These are phyloP conservation scores for Phoxinus phoxinus DNA, from an alignment of 2,113 vertebrate species.

Conservation along the genomic window DNA sequence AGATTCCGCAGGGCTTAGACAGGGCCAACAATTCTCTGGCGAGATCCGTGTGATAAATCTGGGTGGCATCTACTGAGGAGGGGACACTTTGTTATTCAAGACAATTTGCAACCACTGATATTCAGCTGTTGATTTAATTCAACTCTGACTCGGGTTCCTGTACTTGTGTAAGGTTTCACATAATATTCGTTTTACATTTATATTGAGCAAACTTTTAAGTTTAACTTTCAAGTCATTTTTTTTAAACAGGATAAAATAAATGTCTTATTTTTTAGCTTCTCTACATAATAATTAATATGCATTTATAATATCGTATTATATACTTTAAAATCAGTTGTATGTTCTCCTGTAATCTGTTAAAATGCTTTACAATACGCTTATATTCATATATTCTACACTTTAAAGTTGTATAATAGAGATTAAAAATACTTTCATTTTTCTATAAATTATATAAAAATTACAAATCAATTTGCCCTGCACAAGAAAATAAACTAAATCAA, in stretches of 20 bases:
- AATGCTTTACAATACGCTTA: too few species aligned
- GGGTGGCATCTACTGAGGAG: constrained; percentile 13
- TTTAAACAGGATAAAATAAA: too few species aligned
- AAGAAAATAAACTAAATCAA: too few species aligned
- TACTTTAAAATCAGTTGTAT: neutral
- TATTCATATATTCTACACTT: too few species aligned
- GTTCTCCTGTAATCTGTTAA: neutral
- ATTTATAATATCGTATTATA: neutral
- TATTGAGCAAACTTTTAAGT: neutral
- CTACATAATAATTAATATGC: neutral
- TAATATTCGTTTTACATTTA: neutral
- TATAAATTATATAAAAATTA: too few species aligned
- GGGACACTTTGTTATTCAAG: constrained; percentile 26
- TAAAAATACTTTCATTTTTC: too few species aligned
- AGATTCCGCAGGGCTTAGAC: constrained; percentile 15
- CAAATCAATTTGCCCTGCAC: too few species aligned
- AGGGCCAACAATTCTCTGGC: constrained; percentile 10
- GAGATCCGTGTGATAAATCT: constrained; percentile 30
- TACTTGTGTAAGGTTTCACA: neutral
- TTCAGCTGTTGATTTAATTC: constrained; percentile 15
- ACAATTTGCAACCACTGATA: constrained; percentile 8
- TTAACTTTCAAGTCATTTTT: neutral
- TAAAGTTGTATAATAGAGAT: too few species aligned
- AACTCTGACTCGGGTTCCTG: neutral
- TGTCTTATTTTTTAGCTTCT: too few species aligned